phyloP scores from a whole-genome alignment of 2,797 vertebrate genomes.

The Perodicticus potto region DNA sequence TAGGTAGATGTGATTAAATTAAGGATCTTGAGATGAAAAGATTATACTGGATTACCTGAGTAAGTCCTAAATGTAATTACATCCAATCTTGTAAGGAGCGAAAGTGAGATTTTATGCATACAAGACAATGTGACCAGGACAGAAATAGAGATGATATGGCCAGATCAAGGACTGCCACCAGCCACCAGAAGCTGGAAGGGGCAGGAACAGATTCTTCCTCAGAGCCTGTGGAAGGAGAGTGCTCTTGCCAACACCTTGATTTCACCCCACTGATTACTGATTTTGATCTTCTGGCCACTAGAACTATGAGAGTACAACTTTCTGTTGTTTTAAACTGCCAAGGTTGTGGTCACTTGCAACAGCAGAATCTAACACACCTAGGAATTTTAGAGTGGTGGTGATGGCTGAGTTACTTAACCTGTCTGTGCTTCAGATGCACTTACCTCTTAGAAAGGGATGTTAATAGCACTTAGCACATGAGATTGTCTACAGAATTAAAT shows the following conservation, averaged over 20 bases:
- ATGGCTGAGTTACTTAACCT: background rate
- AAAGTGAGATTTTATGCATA: background rate
- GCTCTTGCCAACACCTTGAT: background rate
- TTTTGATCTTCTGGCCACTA: background rate
- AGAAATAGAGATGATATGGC: background rate
- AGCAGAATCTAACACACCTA: background rate
- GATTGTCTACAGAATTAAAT: background rate
- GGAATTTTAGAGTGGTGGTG: background rate
- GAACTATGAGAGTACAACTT: background rate
- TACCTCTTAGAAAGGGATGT: background rate
- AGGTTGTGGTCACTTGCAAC: background rate
- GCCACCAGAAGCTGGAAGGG: too few relatives aligned
- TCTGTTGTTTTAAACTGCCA: background rate
- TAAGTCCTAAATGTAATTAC: background rate
- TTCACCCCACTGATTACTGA: background rate
- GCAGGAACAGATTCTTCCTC: background rate
- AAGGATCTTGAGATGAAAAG: background rate
- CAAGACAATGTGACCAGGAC: background rate
- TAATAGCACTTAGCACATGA: background rate
- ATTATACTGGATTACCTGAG: background rate
- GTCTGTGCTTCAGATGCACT: background rate
- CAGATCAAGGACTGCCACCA: background rate
- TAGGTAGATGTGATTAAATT: background rate
- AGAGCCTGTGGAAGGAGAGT: background rate
- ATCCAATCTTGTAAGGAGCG: background rate